phyloP scores from a whole-genome alignment of 2,797 vertebrate species.

The Prionace glauca region DNA sequence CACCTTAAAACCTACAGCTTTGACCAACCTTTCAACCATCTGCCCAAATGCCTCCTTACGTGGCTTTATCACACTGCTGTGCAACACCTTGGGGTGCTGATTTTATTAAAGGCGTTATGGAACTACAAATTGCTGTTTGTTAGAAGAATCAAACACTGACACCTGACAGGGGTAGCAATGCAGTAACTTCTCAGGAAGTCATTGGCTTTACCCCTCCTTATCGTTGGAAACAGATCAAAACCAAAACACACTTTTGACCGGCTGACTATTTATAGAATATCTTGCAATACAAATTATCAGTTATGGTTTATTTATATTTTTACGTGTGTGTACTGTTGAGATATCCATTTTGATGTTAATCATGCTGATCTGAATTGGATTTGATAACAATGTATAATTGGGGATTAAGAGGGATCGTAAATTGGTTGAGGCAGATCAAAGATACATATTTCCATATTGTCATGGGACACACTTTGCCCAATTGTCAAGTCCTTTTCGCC shows the following conservation, averaged over 20 bases:
- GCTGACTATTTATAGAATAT: not conserved
- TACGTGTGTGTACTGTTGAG: not conserved
- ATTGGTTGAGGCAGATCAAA: not conserved
- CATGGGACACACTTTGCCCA: too few relatives aligned
- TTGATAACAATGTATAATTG: not conserved
- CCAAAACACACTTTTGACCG: too few relatives aligned
- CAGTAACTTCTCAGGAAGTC: not conserved
- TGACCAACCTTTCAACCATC: too few relatives aligned
- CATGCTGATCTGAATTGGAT: not conserved
- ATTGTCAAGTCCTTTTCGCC: not conserved
- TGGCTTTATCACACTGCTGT: not conserved
- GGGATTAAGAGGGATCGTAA: not conserved
- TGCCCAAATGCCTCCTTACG: too few relatives aligned
- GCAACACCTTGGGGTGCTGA: not conserved
- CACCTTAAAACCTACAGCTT: too few relatives aligned
- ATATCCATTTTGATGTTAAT: not conserved
- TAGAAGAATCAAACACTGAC: not conserved
- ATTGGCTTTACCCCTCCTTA: not conserved
- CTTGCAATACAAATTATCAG: not conserved
- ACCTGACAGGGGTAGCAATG: not conserved
- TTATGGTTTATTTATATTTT: not conserved
- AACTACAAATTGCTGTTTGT: not conserved
- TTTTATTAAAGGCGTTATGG: not conserved
- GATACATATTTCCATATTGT: not conserved
- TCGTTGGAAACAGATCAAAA: not conserved